phyloP scores from a whole-genome alignment of 2,888 invertebrate species.

The Synergus umbraculus region DNA sequence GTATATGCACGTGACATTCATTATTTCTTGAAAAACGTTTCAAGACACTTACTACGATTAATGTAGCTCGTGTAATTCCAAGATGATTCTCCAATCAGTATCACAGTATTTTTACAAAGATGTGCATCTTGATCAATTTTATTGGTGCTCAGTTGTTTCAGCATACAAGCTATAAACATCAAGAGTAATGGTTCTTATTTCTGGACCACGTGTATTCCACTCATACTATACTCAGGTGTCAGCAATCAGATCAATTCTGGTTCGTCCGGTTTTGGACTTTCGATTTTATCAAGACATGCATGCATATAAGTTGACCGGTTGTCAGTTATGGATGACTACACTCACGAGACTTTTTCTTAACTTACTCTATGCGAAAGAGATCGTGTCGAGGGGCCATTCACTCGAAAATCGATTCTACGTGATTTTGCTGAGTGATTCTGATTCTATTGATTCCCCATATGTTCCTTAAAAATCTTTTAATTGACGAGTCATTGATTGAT shows the following conservation, averaged over 20 bases:
- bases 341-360: constrained; percentile 7
- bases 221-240: constrained; percentile 19
- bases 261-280: constrained; percentile 34
- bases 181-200: constrained; percentile 35
- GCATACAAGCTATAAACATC: constrained; percentile 18
- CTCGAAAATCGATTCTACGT: too few relatives aligned
- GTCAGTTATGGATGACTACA: constrained; percentile 22
- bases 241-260: constrained; percentile 40
- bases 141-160: background rate
- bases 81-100: constrained; percentile 7
- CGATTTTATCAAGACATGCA: constrained; percentile 34
- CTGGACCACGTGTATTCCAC: constrained; percentile 8
- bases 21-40: background rate
- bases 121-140: constrained; percentile 31
- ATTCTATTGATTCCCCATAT: too few relatives aligned
- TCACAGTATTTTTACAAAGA: background rate
- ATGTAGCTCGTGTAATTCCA: background rate
- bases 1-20: background rate
- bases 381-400: background rate
- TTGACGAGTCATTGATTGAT: too few relatives aligned
- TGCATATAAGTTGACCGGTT: constrained; percentile 25
- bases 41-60: background rate
- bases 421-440: too few relatives aligned
- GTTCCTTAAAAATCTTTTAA: too few relatives aligned
- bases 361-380: constrained; percentile 5